These are phyloP conservation scores for Scrobipalpa atriplicella DNA, from an alignment of 2,888 invertebrate genomes.

Conservation along the genomic window DNA sequence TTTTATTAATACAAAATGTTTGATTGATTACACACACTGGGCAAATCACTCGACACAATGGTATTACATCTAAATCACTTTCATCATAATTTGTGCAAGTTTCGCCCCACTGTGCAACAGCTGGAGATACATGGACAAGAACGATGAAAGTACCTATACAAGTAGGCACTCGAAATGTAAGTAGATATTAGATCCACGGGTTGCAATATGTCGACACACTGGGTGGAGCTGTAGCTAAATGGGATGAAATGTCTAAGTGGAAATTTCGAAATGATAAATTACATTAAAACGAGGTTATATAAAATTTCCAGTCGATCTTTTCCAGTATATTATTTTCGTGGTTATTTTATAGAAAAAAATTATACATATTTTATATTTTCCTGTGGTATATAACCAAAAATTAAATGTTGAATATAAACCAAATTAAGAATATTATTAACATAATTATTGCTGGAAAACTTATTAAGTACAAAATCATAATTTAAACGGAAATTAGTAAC, in stretches of 20 bases:
- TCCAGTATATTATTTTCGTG: no score
- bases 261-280: no score
- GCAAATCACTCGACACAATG: slow-evolving; percentile 41
- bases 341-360: no score
- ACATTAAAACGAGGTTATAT: no score
- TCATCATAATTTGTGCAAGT: slow-evolving; percentile 27
- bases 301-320: no score
- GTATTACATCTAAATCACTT: slow-evolving; percentile 47
- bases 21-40: neutral
- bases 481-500: neutral
- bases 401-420: no score
- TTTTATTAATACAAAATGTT: no score
- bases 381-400: no score
- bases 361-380: no score
- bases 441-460: no score
- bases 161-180: neutral
- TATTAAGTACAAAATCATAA: neutral
- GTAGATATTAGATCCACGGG: slow-evolving; percentile 33
- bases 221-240: slow-evolving; percentile 39
- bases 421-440: no score
- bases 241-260: neutral
- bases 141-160: slow-evolving; percentile 34
- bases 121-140: slow-evolving; percentile 36
- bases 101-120: slow-evolving; percentile 36
- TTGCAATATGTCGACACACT: slow-evolving; percentile 49